Percentiles rank a stretch among this genome's conserved stretches.
Conservation (phyloP, 2,113 vertebrate genomes). For the Mohoua ochrocephala region DNA sequence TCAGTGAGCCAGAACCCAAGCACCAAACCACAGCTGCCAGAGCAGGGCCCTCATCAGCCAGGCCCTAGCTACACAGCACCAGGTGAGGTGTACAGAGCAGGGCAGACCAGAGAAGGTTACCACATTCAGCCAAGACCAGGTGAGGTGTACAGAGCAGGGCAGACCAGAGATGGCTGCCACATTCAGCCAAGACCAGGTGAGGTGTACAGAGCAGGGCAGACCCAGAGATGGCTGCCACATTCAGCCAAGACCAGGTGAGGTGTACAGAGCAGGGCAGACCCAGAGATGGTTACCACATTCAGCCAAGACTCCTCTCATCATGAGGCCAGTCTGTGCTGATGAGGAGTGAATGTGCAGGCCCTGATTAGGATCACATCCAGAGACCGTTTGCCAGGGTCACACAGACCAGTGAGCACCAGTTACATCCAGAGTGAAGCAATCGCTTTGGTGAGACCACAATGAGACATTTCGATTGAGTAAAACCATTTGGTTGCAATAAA, state of each 20-base stretch:
- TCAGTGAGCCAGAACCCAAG: background rate
- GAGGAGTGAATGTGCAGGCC: background rate
- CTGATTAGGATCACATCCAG: background rate
- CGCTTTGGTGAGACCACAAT: too few relatives aligned
- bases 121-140: background rate
- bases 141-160: background rate
- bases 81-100: background rate
- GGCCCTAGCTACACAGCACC: background rate
- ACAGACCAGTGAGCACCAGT: background rate
- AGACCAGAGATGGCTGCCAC: background rate
- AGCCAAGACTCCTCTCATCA: too few relatives aligned
- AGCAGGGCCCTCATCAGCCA: background rate
- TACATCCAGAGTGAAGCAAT: background rate
- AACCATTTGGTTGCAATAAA: background rate
- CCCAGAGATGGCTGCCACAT: background rate
- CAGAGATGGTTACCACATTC: background rate
- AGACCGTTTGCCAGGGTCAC: background rate
- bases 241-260: background rate
- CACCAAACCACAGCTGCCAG: background rate
- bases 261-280: background rate
- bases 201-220: background rate
- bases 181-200: background rate
- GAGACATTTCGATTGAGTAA: background rate
- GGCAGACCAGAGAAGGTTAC: background rate
- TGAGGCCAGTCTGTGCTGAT: background rate